Evolutionary conservation across 2,888 invertebrate genomes (phyloP), one percentile per base, ranked within the genome.

Genomic region (Drosophila heteroneura): DNA sequence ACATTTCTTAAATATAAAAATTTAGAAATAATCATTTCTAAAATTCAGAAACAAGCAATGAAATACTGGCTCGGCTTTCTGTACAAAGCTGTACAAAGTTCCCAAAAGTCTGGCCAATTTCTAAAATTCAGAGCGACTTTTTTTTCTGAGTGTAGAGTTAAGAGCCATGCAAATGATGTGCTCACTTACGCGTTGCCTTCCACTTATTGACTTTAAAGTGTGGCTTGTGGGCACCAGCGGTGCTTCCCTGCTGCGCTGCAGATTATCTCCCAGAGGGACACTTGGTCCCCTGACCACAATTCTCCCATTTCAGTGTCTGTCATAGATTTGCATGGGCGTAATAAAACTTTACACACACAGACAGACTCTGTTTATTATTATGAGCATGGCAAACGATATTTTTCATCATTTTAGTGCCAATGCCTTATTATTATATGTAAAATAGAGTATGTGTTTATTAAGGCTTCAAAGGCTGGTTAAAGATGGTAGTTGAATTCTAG

Each of bases 141-240:
- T 47, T 22, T 47, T 26, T 26, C 7, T 47, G 5, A 47, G 47
- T 47, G 47, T 47, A 47, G 22, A 41, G 39, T 32, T 66, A 58
- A 66, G 69, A 61, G 62, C 58, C 70, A 83, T 82, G 86, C 86
- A 83, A 86, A 88, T 80, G 57, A 73, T 63, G 56, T 73, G 69
- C 78, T 74, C 82, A 75, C 75, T 84, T 79, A 74, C 71, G 54
- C 67, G 41, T 69, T 69, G 63, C 76, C 74, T 68, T 66, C 58
- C 69, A 65, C 77, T 58, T 82, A 67, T 89, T 87, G 83, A 73
- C 83, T 76, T 73, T 80, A 77, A 85, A 90, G 85, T 90, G 90
- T 77, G 56, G 74, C 74, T 63, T 72, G 71, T 58, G 79, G 76
- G 26, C 58, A 66, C 54, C 65, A 58, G 32, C 57, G 79, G 65